These are phyloP conservation scores for Seira sanloemensis DNA, from an alignment of 2,888 invertebrate genomes.

Conservation along the genomic window DNA sequence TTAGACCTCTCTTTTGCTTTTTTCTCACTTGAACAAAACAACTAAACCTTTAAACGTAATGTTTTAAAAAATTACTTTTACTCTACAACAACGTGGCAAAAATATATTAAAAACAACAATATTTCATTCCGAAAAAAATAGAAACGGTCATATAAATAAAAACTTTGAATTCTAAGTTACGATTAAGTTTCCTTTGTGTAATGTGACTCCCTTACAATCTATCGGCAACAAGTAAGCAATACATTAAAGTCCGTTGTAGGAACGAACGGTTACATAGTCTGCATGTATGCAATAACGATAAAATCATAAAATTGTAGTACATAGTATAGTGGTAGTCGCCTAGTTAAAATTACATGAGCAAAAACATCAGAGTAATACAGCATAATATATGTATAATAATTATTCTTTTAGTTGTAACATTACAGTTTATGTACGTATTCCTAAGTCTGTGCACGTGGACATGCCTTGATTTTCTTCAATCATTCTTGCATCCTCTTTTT, in stretches of 20 bases:
- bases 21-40: not conserved
- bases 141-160: constrained; percentile 44
- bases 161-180: constrained; percentile 54
- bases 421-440: constrained; percentile 29
- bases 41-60: not conserved
- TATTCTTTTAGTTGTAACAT: constrained; percentile 23
- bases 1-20: constrained; percentile 32
- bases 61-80: not conserved
- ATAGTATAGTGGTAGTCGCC: constrained; percentile 48
- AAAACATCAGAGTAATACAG: constrained; percentile 67
- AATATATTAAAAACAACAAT: constrained; percentile 34
- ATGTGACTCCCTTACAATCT: constrained; percentile 55
- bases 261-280: constrained; percentile 39
- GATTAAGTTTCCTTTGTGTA: constrained; percentile 17
- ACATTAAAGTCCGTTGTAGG: constrained; percentile 22
- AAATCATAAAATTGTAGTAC: constrained; percentile 49
- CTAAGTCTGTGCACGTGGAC: constrained; percentile 68
- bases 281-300: constrained; percentile 49
- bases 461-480: constrained; percentile 39
- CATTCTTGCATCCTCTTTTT: constrained; percentile 40
- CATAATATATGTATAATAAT: constrained; percentile 6
- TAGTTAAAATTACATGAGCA: constrained; percentile 70
- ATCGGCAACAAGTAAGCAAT: constrained; percentile 49
- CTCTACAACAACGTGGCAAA: constrained; percentile 39
- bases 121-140: constrained; percentile 40